A percentile compares a stretch with the other conserved stretches of the same genome.
Evolutionary conservation across 2,797 vertebrate genomes (phyloP).

Genomic region (Syngnathus rostellatus): DNA sequence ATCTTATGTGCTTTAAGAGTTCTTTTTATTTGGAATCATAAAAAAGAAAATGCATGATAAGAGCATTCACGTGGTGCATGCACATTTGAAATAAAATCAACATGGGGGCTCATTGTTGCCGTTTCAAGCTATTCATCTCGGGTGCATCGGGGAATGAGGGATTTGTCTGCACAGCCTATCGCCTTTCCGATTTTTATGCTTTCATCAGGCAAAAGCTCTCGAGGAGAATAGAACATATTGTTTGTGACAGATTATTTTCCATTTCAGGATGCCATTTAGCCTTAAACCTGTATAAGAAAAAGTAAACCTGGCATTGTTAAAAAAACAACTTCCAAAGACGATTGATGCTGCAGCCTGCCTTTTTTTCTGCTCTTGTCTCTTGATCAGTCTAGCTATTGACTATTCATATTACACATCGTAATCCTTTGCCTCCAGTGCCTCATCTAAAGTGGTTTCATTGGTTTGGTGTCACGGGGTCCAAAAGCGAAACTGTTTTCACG

Average conservation of each 20-base stretch:
- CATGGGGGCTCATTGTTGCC: constrained; percentile 13
- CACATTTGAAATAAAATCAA: constrained; percentile 44
- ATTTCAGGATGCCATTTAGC: constrained; percentile 47
- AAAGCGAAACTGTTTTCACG: constrained; percentile 23
- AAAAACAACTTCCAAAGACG: constrained; percentile 36
- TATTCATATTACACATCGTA: constrained; percentile 36
- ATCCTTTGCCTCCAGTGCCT: constrained; percentile 51
- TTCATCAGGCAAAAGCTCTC: constrained; percentile 46
- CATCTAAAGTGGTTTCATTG: constrained; percentile 42
- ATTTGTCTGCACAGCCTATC: constrained; percentile 31
- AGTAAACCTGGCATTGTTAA: constrained; percentile 15
- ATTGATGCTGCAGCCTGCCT: constrained; percentile 42
- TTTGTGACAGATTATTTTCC: constrained; percentile 50
- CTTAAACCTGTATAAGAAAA: constrained; percentile 24
- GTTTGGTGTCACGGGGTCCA: constrained; percentile 33
- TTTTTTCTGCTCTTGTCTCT: constrained; percentile 40
- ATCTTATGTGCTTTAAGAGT: constrained; percentile 32
- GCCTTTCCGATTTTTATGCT: constrained; percentile 54
- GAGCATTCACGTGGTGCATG: constrained; percentile 30
- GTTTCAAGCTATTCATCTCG: constrained; percentile 45
- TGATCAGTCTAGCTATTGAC: constrained; percentile 38
- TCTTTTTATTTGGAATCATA: constrained; percentile 26
- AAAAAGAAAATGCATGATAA: constrained; percentile 42
- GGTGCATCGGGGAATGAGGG: constrained; percentile 32
- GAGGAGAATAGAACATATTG: constrained; percentile 34